Evolutionary conservation across 2,113 vertebrate species (phyloP).

Genomic region (Butorides virescens): DNA sequence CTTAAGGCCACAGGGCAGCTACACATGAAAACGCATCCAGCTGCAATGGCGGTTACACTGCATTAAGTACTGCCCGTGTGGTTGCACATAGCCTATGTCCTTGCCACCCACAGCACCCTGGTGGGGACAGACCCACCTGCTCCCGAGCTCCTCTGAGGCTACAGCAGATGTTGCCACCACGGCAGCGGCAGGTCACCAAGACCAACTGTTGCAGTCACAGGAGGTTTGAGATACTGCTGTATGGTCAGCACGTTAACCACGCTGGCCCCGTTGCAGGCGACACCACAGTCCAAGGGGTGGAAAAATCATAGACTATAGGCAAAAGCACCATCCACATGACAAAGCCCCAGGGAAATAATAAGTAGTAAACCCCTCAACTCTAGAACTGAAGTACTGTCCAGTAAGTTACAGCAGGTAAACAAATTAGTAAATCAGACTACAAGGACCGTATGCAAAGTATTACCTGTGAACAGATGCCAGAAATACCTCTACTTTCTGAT

Average conservation of each 20-base stretch:
- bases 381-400: background rate
- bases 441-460: background rate
- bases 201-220: background rate
- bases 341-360: background rate
- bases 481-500: background rate
- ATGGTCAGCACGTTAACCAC: rapidly evolving
- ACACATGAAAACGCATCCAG: background rate
- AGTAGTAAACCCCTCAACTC: background rate
- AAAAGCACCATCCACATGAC: background rate
- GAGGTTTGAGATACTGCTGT: background rate
- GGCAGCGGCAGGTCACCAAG: background rate
- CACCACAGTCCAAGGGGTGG: background rate
- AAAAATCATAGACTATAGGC: background rate
- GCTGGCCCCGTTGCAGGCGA: background rate
- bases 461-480: background rate
- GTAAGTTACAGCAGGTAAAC: background rate
- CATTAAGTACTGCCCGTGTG: rapidly evolving
- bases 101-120: background rate
- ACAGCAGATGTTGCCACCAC: background rate
- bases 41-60: rapidly evolving
- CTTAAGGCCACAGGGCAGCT: background rate
- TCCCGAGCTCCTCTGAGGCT: background rate
- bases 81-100: rapidly evolving
- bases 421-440: background rate
- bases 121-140: background rate